Conservation (phyloP, 2,797 vertebrate species). For the Petrocephalus schoutedeni region DNA sequence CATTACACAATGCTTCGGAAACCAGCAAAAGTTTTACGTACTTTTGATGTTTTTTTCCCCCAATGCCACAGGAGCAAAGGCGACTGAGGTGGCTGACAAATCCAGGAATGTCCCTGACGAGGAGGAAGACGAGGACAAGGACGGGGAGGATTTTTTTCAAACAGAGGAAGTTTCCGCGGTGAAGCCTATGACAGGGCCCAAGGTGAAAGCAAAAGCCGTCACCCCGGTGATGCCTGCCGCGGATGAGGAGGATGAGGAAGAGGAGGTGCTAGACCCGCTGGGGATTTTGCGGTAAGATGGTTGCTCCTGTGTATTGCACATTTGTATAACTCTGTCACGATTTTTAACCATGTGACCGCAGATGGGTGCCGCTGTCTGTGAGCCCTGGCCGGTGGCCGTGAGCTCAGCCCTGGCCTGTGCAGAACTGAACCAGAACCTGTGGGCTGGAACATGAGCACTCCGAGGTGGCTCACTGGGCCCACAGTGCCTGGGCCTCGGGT, state of each 20-base stretch:
- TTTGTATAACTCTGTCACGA: background rate
- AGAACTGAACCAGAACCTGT: background rate
- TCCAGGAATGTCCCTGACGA: slow-evolving; percentile 46
- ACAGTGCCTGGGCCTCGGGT: background rate
- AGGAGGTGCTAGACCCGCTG: slow-evolving; percentile 65
- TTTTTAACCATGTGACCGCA: background rate
- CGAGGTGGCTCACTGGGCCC: background rate
- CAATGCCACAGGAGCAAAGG: slow-evolving; percentile 58
- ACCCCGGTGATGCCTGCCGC: slow-evolving; percentile 27
- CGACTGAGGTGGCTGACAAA: slow-evolving; percentile 42
- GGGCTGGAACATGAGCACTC: background rate
- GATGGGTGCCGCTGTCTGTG: background rate
- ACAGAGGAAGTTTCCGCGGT: slow-evolving; percentile 46
- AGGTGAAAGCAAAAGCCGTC: slow-evolving; percentile 10
- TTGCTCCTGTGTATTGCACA: background rate
- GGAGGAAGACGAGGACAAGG: slow-evolving; percentile 50
- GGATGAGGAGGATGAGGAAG: slow-evolving; percentile 53
- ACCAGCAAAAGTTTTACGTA: background rate
- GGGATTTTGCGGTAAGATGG: slow-evolving; percentile 66
- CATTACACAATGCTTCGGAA: background rate
- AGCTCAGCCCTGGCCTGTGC: background rate
- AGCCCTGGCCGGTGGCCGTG: background rate
- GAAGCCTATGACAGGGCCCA: slow-evolving; percentile 27
- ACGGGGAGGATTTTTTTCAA: slow-evolving; percentile 65
- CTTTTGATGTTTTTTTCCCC: background rate